Conservation (phyloP, 2,797 vertebrate genomes). For the Syndactyla subalaris region DNA sequence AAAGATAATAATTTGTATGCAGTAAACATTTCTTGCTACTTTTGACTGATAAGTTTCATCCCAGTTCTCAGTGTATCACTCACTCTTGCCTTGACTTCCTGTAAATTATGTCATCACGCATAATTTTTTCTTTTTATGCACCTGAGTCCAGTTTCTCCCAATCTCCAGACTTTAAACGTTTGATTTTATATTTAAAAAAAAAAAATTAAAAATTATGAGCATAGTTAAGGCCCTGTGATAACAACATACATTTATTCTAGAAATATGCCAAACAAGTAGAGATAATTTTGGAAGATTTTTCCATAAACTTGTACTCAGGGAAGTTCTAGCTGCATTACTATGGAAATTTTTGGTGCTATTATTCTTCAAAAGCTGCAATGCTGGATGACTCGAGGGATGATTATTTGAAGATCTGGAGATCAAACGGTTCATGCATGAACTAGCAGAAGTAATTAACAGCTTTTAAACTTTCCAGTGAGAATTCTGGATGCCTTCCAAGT, state of each 20-base stretch:
- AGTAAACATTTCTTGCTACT: not conserved
- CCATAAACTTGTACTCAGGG: not conserved
- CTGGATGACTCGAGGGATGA: not conserved
- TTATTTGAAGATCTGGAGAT: not conserved
- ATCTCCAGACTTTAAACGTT: not conserved
- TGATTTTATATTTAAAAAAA: not conserved
- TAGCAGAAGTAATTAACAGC: not conserved
- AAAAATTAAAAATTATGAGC: not conserved
- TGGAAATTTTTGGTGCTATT: not conserved
- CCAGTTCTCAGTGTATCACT: not conserved
- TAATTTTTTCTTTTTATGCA: not conserved
- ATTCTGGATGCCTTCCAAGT: not conserved
- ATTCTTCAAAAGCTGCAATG: not conserved
- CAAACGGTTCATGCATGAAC: not conserved
- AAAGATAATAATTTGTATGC: not conserved
- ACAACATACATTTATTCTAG: not conserved
- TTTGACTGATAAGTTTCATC: not conserved
- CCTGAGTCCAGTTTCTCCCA: not conserved
- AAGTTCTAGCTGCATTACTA: not conserved
- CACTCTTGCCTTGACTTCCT: not conserved
- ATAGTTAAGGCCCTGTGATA: not conserved
- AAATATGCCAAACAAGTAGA: not conserved
- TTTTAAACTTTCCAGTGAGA: not conserved
- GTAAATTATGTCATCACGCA: not conserved
- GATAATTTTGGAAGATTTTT: not conserved